These are phyloP conservation scores for Ricordea florida DNA, from an alignment of 92 coral and sea anemone genomes.

Conservation along the genomic window DNA sequence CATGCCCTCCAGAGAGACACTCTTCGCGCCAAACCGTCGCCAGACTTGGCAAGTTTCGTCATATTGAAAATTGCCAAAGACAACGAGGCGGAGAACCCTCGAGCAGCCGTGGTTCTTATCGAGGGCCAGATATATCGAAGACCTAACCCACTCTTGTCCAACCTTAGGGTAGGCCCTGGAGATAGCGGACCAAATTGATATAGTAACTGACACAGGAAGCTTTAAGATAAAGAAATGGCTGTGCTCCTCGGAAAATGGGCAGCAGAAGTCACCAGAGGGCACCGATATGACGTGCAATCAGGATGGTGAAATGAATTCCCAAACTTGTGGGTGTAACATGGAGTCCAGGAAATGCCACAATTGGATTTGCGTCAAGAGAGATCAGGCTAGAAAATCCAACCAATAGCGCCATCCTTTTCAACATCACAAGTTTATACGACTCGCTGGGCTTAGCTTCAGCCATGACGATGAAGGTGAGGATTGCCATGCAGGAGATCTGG, in stretches of 20 bases:
- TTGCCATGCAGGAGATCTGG: slow-evolving; percentile 56
- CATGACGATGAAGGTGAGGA: slow-evolving; percentile 46
- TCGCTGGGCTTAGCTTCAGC: slow-evolving; percentile 57
- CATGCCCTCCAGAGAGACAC: slow-evolving; percentile 31
- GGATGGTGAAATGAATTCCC: slow-evolving; percentile 22
- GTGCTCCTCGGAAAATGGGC: no score
- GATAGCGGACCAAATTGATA: no score
- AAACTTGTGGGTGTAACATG: slow-evolving; percentile 6
- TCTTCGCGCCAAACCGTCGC: slow-evolving; percentile 47
- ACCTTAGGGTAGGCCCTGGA: no score
- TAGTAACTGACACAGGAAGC: no score
- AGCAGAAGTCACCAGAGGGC: slow-evolving; percentile 9
- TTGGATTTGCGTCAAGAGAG: slow-evolving; percentile 31
- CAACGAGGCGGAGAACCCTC: slow-evolving; percentile 18
- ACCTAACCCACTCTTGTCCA: no score
- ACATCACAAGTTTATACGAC: slow-evolving; percentile 39
- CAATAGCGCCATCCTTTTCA: slow-evolving; percentile 50
- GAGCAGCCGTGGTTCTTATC: no score
- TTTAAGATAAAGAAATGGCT: no score
- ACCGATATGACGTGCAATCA: not conserved
- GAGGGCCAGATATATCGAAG: no score
- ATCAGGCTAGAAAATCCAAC: slow-evolving; percentile 18
- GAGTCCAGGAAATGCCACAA: slow-evolving; percentile 28
- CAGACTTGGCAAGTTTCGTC: slow-evolving; percentile 44
- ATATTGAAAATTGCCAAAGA: slow-evolving; percentile 41